Evolutionary conservation across 2,113 vertebrate species (phyloP).

Genomic region (Excalfactoria chinensis): DNA sequence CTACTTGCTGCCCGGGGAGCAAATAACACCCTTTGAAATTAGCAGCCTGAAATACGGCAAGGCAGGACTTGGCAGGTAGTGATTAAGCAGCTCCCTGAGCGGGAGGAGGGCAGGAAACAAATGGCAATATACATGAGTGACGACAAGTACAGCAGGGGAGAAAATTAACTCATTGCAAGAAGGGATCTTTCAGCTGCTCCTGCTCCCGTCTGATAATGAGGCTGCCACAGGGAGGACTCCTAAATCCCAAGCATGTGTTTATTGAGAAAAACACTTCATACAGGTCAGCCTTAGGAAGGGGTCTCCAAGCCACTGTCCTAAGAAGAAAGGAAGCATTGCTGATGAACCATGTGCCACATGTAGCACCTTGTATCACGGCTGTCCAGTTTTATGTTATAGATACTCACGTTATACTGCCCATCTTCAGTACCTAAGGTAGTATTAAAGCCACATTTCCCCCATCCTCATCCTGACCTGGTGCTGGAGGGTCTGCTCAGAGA

Average conservation of each 20-base stretch:
- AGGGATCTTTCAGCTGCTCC: constrained; percentile 8
- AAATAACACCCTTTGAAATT: constrained; percentile 51
- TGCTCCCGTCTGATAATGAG: constrained; percentile 23
- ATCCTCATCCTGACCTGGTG: background rate
- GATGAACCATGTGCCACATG: background rate
- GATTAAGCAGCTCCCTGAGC: constrained; percentile 62
- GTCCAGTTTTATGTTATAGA: background rate
- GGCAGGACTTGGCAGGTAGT: constrained; percentile 32
- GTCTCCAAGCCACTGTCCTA: background rate
- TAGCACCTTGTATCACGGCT: background rate
- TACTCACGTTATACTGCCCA: background rate
- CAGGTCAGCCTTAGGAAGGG: background rate
- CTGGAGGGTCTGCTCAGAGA: background rate
- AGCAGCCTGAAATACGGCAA: constrained; percentile 41
- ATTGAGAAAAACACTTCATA: background rate
- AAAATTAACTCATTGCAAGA: constrained; percentile 41
- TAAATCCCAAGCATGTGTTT: background rate
- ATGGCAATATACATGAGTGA: constrained; percentile 29
- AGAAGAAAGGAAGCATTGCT: background rate
- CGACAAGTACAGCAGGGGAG: constrained; percentile 7
- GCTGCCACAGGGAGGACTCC: background rate
- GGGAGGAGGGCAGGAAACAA: constrained; percentile 50
- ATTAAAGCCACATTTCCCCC: background rate
- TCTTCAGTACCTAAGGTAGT: background rate
- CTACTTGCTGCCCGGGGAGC: constrained; percentile 42